These are phyloP conservation scores for Phorcus lineatus DNA, from an alignment of 2,888 invertebrate genomes.

Conservation along the genomic window DNA sequence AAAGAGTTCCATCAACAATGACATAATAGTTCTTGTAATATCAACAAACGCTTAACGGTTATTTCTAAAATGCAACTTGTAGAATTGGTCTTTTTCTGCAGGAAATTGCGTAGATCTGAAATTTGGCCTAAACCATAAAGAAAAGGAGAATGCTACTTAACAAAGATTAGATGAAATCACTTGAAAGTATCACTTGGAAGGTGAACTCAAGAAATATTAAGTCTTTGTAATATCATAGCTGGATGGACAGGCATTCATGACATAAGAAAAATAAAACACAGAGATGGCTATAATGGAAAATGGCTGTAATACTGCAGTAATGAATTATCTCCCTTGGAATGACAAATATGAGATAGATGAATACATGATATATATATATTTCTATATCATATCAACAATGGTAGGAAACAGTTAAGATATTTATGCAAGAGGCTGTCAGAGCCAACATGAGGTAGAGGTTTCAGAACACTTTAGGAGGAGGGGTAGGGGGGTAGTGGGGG, in stretches of 20 bases:
- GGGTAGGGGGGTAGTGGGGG: background rate
- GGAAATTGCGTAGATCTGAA: too few relatives aligned
- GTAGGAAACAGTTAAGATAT: background rate
- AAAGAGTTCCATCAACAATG: background rate
- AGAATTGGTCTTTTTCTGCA: too few relatives aligned
- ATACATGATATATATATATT: background rate
- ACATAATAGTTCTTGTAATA: background rate
- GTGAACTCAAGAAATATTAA: too few relatives aligned
- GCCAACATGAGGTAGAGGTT: slow-evolving; percentile 8
- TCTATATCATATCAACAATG: background rate
- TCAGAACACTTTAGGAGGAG: background rate
- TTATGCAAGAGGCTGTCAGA: background rate
- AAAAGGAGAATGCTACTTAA: too few relatives aligned
- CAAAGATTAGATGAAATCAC: too few relatives aligned
- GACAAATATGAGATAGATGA: background rate
- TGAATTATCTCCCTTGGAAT: slow-evolving; percentile 19
- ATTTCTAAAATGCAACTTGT: too few relatives aligned
- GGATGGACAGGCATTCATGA: too few relatives aligned
- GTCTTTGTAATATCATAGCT: too few relatives aligned
- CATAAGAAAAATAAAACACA: too few relatives aligned
- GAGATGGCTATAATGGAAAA: too few relatives aligned
- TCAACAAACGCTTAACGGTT: background rate
- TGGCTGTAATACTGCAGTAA: slow-evolving; percentile 3
- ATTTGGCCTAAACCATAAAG: too few relatives aligned
- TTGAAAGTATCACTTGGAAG: too few relatives aligned